Evolutionary conservation across 2,113 vertebrate species (phyloP).

Genomic region (Eleginops maclovinus): DNA sequence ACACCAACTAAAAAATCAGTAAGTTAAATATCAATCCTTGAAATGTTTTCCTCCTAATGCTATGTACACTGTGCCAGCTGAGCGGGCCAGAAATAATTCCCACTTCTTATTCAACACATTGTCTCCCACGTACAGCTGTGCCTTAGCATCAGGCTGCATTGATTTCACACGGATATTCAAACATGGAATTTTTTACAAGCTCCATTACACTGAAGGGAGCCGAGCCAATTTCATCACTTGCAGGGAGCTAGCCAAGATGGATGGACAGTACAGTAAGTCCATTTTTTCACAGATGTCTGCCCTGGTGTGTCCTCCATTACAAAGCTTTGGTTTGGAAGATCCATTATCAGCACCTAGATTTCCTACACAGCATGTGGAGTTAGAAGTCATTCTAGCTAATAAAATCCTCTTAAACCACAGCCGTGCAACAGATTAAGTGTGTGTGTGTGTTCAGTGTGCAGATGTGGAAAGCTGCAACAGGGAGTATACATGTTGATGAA

Average conservation of each 20-base stretch:
- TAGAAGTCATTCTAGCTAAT: not conserved
- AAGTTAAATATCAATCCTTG: not conserved
- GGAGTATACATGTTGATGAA: conserved; percentile 29
- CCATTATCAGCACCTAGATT: conserved; percentile 12
- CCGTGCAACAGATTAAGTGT: conserved; percentile 32
- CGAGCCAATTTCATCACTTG: conserved; percentile 43
- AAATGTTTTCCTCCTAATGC: conserved; percentile 4
- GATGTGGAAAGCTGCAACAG: conserved; percentile 1
- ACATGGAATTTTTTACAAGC: conserved; percentile 53
- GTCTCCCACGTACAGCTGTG: conserved; percentile 21
- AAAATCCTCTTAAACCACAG: conserved; percentile 25
- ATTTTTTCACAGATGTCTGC: conserved; percentile 47
- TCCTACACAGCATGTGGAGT: not conserved
- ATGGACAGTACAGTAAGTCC: not conserved
- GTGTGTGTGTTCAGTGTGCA: conserved; percentile 42
- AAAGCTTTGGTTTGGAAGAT: conserved; percentile 32
- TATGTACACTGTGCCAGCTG: not conserved
- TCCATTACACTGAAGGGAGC: conserved; percentile 31
- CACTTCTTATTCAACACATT: conserved; percentile 13
- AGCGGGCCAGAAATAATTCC: not conserved
- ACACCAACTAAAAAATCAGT: conserved; percentile 1
- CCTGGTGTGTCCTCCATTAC: not conserved
- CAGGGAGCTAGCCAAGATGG: conserved; percentile 36
- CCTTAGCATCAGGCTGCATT: conserved; percentile 20
- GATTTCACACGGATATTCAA: conserved; percentile 38